Evolutionary conservation across 2,888 invertebrate species (phyloP), one percentile per base, ranked within the genome.

Genomic region (Nomada fabriciana): DNA sequence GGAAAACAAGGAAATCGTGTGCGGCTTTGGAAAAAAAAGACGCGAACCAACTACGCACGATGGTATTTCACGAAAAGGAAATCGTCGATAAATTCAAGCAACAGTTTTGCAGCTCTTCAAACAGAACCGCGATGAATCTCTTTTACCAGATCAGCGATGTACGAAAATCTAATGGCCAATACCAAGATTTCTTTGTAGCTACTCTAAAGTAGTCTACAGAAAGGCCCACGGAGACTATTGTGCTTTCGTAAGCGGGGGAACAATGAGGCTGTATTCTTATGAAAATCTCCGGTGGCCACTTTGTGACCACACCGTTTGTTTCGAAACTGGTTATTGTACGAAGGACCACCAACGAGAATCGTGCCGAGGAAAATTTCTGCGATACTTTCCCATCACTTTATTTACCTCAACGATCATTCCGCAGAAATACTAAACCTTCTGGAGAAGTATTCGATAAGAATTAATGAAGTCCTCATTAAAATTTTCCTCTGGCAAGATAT

Each of bases 181-280:
- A 63, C 70, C 80, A 80, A 75, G 65, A 69, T 70, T 76, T 57
- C 73, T 74, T 80, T 72, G 67, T 81, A 82, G 81, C 76, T 79
- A 60, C 23, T 78, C 70, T 29, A 57, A 50, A 77, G 55, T 68
- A 70, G 67, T 64, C 85, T 70, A 84, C 82, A 80, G 82, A 84
- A 72, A 50, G 81, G 55, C 52, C 63, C 13, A 2, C 36, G 50
- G 18, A 3, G n/a, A 11, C 70, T 43, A 84, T 86, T 86, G 87
- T 85, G 74, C 64, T 72, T 82, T 36, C 85, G 72, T 81, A 86
- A 87, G 82, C 78, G 77, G 76, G 67, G 77, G 87, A 89, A 91
- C 90, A 91, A 90, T 89, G 84, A 13, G 15, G 47, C 13, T 10
- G 47, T 47, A 47, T 15, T 47, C 86, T 89, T 83, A 85, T 79